Percentiles rank a stretch among this genome's conserved stretches.
These are phyloP conservation scores for Sebastes melanostomus DNA, from an alignment of 2,797 vertebrate genomes.

Conservation along the genomic window DNA sequence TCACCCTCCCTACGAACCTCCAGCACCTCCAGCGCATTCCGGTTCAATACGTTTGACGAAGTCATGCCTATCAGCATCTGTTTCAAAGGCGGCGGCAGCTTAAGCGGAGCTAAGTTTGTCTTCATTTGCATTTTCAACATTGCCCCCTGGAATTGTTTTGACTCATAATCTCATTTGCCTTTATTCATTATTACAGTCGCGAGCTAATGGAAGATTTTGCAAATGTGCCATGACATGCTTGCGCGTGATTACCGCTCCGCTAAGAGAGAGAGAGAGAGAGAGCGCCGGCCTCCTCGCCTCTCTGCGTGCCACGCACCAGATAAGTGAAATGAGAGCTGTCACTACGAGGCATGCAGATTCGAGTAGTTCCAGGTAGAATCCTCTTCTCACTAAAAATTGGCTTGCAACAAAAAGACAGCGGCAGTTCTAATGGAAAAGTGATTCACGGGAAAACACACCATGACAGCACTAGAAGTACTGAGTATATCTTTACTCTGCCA, in stretches of 20 bases:
- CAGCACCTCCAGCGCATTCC: not conserved
- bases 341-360: slow-evolving; percentile 9
- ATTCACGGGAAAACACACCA: not conserved
- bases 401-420: not conserved
- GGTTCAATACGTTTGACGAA: not conserved
- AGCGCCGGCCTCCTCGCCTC: not conserved
- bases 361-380: slow-evolving; percentile 18
- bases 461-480: not conserved
- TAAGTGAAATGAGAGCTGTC: slow-evolving; percentile 37
- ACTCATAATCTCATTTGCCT: slow-evolving; percentile 50
- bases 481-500: not conserved
- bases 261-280: not conserved
- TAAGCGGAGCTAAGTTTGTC: not conserved
- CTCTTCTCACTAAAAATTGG: not conserved
- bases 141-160: slow-evolving; percentile 31
- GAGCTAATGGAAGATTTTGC: slow-evolving; percentile 40
- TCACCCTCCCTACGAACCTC: not conserved
- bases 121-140: slow-evolving; percentile 29
- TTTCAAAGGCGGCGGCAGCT: not conserved
- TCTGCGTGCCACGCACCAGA: not conserved
- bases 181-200: slow-evolving; percentile 44
- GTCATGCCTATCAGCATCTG: slow-evolving; percentile 1
- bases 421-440: not conserved
- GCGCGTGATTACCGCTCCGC: slow-evolving; percentile 7
- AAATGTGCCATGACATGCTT: slow-evolving; percentile 38